Conservation (phyloP, 2,113 vertebrate genomes). For the Neolamprologus sp. region DNA sequence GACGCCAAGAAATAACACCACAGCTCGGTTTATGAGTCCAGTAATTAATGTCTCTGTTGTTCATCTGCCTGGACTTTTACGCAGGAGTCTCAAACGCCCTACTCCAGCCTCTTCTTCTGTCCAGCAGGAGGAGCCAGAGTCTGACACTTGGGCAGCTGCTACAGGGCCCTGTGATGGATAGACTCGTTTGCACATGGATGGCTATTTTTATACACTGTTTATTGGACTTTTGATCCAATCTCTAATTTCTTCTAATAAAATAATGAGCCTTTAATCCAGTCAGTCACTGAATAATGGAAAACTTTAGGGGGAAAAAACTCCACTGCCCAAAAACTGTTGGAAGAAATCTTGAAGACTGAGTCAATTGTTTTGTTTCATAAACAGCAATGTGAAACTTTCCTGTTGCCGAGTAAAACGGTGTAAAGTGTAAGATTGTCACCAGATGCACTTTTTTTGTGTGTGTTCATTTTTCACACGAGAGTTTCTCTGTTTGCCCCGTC, state of each 20-base stretch:
- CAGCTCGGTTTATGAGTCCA: background rate
- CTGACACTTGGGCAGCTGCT: background rate
- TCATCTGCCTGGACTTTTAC: background rate
- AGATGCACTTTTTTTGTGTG: background rate
- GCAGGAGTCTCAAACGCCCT: background rate
- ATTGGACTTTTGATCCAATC: background rate
- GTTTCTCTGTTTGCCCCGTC: background rate
- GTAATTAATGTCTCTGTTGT: background rate
- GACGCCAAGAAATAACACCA: background rate
- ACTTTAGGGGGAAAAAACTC: background rate
- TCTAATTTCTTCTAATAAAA: background rate
- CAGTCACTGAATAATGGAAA: background rate
- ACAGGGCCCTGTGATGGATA: background rate
- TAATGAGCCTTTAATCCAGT: background rate
- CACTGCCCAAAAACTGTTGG: background rate
- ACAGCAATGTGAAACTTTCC: background rate
- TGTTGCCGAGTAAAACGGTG: background rate
- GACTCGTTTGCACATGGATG: background rate
- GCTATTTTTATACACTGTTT: background rate
- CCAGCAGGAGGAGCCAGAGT: slow-evolving; percentile 67
- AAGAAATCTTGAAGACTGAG: background rate
- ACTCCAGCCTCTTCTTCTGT: background rate
- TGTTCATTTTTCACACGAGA: background rate
- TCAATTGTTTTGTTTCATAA: background rate
- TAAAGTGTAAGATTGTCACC: background rate